Base-by-base conservation (phyloP, 2,113 vertebrate species). In the Cebidichthys violaceus region DNA sequence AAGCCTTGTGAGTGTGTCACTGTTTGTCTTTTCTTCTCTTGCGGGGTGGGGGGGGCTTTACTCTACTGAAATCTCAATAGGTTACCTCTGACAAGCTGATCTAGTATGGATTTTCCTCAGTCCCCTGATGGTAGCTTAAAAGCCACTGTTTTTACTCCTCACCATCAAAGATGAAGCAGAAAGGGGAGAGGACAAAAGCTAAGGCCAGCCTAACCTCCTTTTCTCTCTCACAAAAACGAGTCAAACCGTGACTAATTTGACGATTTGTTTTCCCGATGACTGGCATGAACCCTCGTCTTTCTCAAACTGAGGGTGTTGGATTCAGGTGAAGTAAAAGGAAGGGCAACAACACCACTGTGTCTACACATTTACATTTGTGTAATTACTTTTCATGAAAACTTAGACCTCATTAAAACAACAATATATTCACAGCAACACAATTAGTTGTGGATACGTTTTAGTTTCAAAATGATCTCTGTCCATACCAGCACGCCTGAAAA, bases 11-110 rank as follows among this genome's bases (percentile, higher is more conserved):
- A 76, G 77, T 66, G 55, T 83, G 82, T 86, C 77, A 77, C 65
- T 81, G 57, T 75, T 79, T 35, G 60, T 61, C 84, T 86, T 86
- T 79, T 70, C 69, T 73, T 80, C 75, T 73, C 57, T 22, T 9
- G 8, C 8, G 9, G 31, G 64, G 81, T 70, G 79, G 65, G 75
- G 69, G 55, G 59, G 27, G 67, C 85, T 86, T 88, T 85, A 50
- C 76, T 89, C 81, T 24, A 52, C 75, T 47, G 68, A 88, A 87
- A 89, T 90, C 87, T 78, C 89, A 86, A 92, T 90, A 90, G 92
- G 90, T 89, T 88, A 77, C 72, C 69, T 72, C 86, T 79, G 85
- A 86, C 77, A 78, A 65, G 75, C 79, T 88, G 82, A 87, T 76
- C 77, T 45, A 82, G 50, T 75, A 93, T 90, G 75, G 89, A 90